phyloP scores from a whole-genome alignment of 2,797 vertebrate species.

The Thaleichthys pacificus region DNA sequence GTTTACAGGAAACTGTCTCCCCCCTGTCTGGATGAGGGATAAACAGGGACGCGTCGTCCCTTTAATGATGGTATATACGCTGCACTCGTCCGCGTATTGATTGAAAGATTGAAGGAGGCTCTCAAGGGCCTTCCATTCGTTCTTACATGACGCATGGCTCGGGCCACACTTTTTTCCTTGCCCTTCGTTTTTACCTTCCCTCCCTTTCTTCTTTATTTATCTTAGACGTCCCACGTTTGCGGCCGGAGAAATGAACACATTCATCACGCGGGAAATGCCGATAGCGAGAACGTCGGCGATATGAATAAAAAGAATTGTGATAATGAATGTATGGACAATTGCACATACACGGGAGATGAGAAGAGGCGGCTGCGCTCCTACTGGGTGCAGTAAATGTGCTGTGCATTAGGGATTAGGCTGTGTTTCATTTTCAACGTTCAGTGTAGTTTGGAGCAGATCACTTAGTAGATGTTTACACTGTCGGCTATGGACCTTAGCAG shows the following conservation, averaged over 20 bases:
- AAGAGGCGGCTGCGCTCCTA: slow-evolving; percentile 2
- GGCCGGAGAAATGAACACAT: slow-evolving; percentile 53
- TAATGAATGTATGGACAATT: slow-evolving; percentile 38
- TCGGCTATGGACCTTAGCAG: too few species aligned
- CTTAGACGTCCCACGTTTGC: too few species aligned
- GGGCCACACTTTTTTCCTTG: slow-evolving; percentile 40
- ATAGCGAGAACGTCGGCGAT: slow-evolving; percentile 45
- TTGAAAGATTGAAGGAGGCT: slow-evolving; percentile 59
- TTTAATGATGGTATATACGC: slow-evolving; percentile 62
- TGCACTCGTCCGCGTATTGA: slow-evolving; percentile 58
- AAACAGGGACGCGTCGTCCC: slow-evolving; percentile 60
- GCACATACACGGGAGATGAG: slow-evolving; percentile 25
- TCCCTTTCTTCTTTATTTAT: too few species aligned
- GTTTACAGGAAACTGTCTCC: slow-evolving; percentile 72
- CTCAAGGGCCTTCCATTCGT: slow-evolving; percentile 53
- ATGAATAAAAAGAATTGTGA: slow-evolving; percentile 49
- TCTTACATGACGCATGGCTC: slow-evolving; percentile 64
- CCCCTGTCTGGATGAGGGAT: slow-evolving; percentile 64
- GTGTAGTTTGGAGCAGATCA: background rate
- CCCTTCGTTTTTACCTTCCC: slow-evolving; percentile 45
- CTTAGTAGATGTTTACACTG: too few species aligned
- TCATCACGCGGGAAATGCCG: slow-evolving; percentile 51
- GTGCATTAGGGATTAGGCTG: too few species aligned
- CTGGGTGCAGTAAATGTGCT: too few species aligned
- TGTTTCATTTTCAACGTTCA: background rate